These are phyloP conservation scores for Girardinus metallicus DNA, from an alignment of 2,797 vertebrate genomes.

Conservation along the genomic window DNA sequence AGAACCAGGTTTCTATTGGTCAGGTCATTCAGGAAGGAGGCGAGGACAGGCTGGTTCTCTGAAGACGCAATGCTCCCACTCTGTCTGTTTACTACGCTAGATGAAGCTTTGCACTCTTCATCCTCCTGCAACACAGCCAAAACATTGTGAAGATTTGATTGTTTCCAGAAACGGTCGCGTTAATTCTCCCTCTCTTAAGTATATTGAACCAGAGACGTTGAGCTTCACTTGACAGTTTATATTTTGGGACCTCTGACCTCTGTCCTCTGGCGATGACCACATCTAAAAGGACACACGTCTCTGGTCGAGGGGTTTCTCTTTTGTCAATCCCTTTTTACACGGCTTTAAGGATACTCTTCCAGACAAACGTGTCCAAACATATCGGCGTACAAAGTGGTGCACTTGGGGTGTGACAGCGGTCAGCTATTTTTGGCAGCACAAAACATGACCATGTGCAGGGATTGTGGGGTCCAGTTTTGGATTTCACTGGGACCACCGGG, in stretches of 20 bases:
- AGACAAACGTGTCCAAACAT: constrained; percentile 89
- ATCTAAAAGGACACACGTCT: constrained; percentile 16
- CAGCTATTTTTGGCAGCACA: constrained; percentile 92
- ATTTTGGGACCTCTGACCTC: constrained; percentile 10
- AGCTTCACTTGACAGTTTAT: constrained; percentile 2
- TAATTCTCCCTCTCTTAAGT: neutral
- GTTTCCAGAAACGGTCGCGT: neutral
- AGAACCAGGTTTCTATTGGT: constrained; percentile 87
- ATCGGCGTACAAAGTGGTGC: constrained; percentile 91
- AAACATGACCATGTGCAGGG: constrained; percentile 88
- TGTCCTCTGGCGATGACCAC: neutral
- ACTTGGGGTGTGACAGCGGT: constrained; percentile 81
- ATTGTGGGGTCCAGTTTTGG: constrained; percentile 87
- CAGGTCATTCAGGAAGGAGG: constrained; percentile 94
- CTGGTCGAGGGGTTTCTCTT: constrained; percentile 44
- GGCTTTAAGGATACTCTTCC: constrained; percentile 88
- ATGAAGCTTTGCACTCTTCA: neutral
- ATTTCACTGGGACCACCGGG: constrained; percentile 78
- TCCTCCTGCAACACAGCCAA: neutral
- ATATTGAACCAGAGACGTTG: neutral
- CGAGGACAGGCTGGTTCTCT: constrained; percentile 91
- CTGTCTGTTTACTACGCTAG: neutral
- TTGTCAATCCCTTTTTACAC: constrained; percentile 77
- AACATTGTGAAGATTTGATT: neutral
- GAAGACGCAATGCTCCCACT: constrained; percentile 48